Evolutionary conservation across 2,113 vertebrate species (phyloP).

Genomic region (Natator depressus): DNA sequence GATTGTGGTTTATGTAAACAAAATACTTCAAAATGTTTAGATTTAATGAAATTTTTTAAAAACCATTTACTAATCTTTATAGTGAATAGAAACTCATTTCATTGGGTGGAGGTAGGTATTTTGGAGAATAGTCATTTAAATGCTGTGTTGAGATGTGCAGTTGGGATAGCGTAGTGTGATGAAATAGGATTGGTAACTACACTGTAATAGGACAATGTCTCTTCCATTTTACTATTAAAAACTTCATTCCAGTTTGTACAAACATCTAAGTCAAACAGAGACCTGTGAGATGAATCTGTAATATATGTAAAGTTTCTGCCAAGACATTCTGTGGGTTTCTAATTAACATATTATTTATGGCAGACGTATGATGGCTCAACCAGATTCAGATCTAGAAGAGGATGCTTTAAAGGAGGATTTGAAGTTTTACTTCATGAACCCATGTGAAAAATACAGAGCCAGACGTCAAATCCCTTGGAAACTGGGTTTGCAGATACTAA

Average conservation of each 20-base stretch:
- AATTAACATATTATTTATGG: constrained; percentile 39
- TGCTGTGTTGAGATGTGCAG: not conserved
- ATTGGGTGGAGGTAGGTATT: not conserved
- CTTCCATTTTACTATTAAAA: not conserved
- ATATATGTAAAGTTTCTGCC: not conserved
- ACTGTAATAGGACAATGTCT: not conserved
- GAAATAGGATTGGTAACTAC: not conserved
- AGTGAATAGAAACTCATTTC: not conserved
- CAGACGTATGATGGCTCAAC: constrained; percentile 77
- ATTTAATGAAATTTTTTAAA: not conserved
- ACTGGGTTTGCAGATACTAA: constrained; percentile 92
- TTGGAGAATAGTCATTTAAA: not conserved
- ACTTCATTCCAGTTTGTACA: not conserved
- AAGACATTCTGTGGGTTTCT: not conserved
- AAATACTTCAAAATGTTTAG: not conserved
- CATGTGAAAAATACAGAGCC: constrained; percentile 96
- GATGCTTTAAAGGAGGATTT: constrained; percentile 88
- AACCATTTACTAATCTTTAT: not conserved
- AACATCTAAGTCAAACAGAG: not conserved
- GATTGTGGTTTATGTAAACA: not conserved
- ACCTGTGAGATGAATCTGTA: not conserved
- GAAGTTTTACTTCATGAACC: constrained; percentile 97
- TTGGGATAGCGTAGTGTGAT: not conserved
- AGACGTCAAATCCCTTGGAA: constrained; percentile 94
- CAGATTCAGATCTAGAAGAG: constrained; percentile 81